Conservation (phyloP, 2,888 invertebrate genomes). For the Melinopterus prodromus region DNA sequence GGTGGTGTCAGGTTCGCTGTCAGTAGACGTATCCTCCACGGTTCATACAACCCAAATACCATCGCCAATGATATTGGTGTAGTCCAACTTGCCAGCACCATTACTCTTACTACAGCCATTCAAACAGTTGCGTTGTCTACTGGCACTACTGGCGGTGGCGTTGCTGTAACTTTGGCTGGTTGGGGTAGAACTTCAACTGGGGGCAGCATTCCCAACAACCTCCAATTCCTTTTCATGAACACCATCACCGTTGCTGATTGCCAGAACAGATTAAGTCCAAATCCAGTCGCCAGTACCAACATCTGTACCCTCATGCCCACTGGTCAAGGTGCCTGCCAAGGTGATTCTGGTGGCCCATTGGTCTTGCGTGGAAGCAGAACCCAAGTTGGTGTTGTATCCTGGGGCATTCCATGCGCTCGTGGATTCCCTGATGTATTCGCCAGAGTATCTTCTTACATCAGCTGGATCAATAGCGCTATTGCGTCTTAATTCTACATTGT, state of each 20-base stretch:
- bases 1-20: slow-evolving; percentile 61
- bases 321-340: slow-evolving; percentile 68
- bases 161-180: slow-evolving; percentile 35
- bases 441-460: slow-evolving; percentile 60
- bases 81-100: slow-evolving; percentile 33
- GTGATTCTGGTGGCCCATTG: slow-evolving; percentile 66
- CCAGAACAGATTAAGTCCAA: slow-evolving; percentile 58
- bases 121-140: slow-evolving; percentile 34
- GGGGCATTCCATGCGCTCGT: slow-evolving; percentile 65
- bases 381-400: slow-evolving; percentile 64
- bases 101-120: slow-evolving; percentile 38
- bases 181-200: slow-evolving; percentile 60
- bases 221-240: slow-evolving; percentile 65
- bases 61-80: slow-evolving; percentile 45
- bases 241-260: slow-evolving; percentile 64
- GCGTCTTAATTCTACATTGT: slow-evolving; percentile 10
- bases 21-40: slow-evolving; percentile 58
- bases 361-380: slow-evolving; percentile 52
- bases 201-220: slow-evolving; percentile 62
- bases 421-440: slow-evolving; percentile 66
- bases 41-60: slow-evolving; percentile 55
- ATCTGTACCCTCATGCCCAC: slow-evolving; percentile 67
- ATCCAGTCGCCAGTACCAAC: slow-evolving; percentile 61
- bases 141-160: slow-evolving; percentile 31
- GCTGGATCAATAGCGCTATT: slow-evolving; percentile 57